Conservation (phyloP, 1,140 invertebrate genomes). For the Scaptodrosophila lebanonensis region DNA sequence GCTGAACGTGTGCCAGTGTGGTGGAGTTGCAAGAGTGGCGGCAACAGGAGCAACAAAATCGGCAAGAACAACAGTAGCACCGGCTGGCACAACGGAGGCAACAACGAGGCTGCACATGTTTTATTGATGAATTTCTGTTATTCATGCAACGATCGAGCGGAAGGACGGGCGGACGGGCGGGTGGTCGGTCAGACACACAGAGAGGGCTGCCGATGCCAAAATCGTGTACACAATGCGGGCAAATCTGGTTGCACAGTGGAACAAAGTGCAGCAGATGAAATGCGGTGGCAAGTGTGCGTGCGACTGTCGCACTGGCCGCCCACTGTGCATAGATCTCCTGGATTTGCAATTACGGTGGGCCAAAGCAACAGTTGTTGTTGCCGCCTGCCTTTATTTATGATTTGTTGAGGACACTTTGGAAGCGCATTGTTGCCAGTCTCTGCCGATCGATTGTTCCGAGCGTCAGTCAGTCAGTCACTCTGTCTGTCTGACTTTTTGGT, state of each 20-base stretch:
- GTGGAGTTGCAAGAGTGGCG: slow-evolving; percentile 33
- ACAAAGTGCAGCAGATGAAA: not conserved
- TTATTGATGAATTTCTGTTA: slow-evolving; percentile 76
- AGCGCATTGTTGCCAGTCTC: slow-evolving; percentile 37
- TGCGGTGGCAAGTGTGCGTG: not conserved
- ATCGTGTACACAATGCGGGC: slow-evolving; percentile 67
- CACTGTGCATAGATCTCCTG: slow-evolving; percentile 42
- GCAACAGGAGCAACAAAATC: slow-evolving; percentile 3
- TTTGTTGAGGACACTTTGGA: slow-evolving; percentile 54
- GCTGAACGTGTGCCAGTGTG: slow-evolving; percentile 51
- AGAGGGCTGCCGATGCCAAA: slow-evolving; percentile 61
- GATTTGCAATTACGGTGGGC: slow-evolving; percentile 59
- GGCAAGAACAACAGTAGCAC: not conserved
- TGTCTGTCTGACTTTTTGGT: slow-evolving; percentile 25
- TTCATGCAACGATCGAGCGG: slow-evolving; percentile 62
- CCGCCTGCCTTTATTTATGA: slow-evolving; percentile 59
- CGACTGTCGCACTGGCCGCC: not conserved
- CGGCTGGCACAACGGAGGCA: slow-evolving; percentile 1
- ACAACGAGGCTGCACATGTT: slow-evolving; percentile 53
- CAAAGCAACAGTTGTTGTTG: too few species aligned
- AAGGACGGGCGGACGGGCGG: not conserved
- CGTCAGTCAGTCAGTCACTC: slow-evolving; percentile 24
- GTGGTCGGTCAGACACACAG: slow-evolving; percentile 27
- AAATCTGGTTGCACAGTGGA: slow-evolving; percentile 46
- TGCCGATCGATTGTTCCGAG: slow-evolving; percentile 18